Evolutionary conservation across 1,140 invertebrate genomes (phyloP).

Genomic region (Hylaeus volcanicus): DNA sequence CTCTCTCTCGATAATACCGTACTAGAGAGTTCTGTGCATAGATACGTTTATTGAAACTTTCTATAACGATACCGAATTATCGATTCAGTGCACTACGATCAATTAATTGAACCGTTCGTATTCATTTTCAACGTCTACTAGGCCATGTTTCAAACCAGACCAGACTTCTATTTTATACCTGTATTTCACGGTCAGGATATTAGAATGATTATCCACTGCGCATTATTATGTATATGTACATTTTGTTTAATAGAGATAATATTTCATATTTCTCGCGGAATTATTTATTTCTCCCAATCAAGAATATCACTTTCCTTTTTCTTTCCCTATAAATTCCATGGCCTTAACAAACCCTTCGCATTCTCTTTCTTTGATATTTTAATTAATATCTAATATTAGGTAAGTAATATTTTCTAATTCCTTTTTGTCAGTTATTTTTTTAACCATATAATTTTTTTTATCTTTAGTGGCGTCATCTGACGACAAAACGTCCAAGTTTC

Average conservation of each 20-base stretch:
- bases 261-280: conserved; percentile 59
- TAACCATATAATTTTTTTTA: no score
- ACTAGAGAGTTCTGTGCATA: conserved; percentile 20
- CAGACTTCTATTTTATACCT: conserved; percentile 69
- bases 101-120: conserved; percentile 26
- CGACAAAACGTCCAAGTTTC: no score
- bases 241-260: conserved; percentile 69
- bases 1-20: conserved; percentile 11
- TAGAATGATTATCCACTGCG: conserved; percentile 61
- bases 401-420: no score
- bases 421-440: no score
- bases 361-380: no score
- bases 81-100: conserved; percentile 31
- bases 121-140: conserved; percentile 39
- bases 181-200: conserved; percentile 60
- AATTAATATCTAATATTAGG: no score
- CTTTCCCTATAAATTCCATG: no score
- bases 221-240: conserved; percentile 67
- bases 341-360: no score
- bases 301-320: no score
- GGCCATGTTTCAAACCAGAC: conserved; percentile 38
- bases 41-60: conserved; percentile 34
- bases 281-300: conserved; percentile 42
- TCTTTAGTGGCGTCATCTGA: no score
- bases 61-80: conserved; percentile 35